Percentiles rank a stretch among this genome's conserved stretches.
These are phyloP conservation scores for Plutella xylostella DNA, from an alignment of 2,888 invertebrate genomes.

Conservation along the genomic window DNA sequence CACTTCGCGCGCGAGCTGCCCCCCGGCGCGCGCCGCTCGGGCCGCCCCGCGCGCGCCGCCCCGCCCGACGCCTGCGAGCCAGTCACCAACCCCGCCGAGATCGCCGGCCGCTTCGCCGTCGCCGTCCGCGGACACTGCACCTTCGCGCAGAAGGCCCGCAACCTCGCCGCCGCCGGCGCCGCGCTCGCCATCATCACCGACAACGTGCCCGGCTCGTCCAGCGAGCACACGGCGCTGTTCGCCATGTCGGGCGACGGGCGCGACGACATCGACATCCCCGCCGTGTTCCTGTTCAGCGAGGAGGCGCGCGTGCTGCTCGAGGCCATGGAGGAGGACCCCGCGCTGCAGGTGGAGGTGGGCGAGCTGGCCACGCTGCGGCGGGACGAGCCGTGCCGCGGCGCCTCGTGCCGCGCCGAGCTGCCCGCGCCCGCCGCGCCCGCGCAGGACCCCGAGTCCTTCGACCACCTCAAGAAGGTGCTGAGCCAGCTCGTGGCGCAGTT, in stretches of 20 bases:
- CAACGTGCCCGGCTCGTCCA: slow-evolving; percentile 81
- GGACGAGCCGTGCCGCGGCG: slow-evolving; percentile 34
- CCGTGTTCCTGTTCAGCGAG: slow-evolving; percentile 88
- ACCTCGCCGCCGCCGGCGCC: slow-evolving; percentile 85
- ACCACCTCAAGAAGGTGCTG: slow-evolving; percentile 55
- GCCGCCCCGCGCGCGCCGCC: slow-evolving; percentile 72
- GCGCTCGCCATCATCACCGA: slow-evolving; percentile 88
- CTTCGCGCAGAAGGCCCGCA: slow-evolving; percentile 93
- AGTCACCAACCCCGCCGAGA: slow-evolving; percentile 67
- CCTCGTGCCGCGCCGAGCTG: slow-evolving; percentile 30
- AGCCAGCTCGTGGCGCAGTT: slow-evolving; percentile 50
- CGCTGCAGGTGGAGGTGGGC: slow-evolving; percentile 64
- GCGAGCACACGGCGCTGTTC: slow-evolving; percentile 85
- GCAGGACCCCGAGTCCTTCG: slow-evolving; percentile 44
- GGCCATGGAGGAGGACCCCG: slow-evolving; percentile 66
- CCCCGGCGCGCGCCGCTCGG: slow-evolving; percentile 73
- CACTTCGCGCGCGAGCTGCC: slow-evolving; percentile 88
- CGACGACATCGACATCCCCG: slow-evolving; percentile 87
- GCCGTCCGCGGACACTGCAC: slow-evolving; percentile 93
- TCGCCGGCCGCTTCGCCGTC: slow-evolving; percentile 83
- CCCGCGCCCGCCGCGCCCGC: slow-evolving; percentile 22
- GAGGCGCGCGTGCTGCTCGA: slow-evolving; percentile 79
- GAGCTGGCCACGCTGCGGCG: slow-evolving; percentile 51
- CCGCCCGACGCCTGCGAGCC: slow-evolving; percentile 77
- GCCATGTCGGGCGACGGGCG: slow-evolving; percentile 96